Evolutionary conservation across 2,113 vertebrate species (phyloP), one percentile per base, ranked within the genome.

Genomic region (Pagrus major): DNA sequence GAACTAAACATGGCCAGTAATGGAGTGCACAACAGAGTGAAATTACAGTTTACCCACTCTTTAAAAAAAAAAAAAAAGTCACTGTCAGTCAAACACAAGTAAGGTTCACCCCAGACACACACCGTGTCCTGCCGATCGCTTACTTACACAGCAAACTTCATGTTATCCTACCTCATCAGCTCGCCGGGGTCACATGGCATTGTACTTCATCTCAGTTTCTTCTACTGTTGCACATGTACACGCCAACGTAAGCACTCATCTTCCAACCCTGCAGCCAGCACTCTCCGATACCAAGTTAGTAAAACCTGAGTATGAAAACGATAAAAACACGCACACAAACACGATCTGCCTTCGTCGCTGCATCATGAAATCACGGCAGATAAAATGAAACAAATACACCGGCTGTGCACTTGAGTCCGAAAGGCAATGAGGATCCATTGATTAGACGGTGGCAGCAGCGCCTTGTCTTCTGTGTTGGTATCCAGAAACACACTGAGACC

Each of bases 291-390:
- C 80, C 39, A 72, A 77, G 64, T 79, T 42, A 79, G 64, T 73
- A 81, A 90, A 91, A 89, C 92, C 92, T 91, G 90, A 93, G 89
- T 63, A 78, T 84, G 87, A 85, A 82, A 71, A 83, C 3, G 7
- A 87, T 37, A 78, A 59, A 35, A 58, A 29, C 25, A 18, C 41
- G 42, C 63, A 56, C 44, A 60, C 12, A 52, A 21, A 67, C 16
- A 66, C 2, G 3, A 78, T 18, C 64, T 63, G 39, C 67, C 25
- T 85, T 35, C 14, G 41, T 70, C 11, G 39, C 83, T 76, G 63
- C 39, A 20, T 76, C 41, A 16, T 71, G 60, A 81, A 70, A 79
- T 41, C 46, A 61, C 11, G 63, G 84, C 85, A 85, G 83, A 78
- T 85, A 68, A 85, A 77, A 73, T 12, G 25, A 56, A n/a, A 78